Conservation (phyloP, 2,113 vertebrate species). For the Lophius piscatorius region DNA sequence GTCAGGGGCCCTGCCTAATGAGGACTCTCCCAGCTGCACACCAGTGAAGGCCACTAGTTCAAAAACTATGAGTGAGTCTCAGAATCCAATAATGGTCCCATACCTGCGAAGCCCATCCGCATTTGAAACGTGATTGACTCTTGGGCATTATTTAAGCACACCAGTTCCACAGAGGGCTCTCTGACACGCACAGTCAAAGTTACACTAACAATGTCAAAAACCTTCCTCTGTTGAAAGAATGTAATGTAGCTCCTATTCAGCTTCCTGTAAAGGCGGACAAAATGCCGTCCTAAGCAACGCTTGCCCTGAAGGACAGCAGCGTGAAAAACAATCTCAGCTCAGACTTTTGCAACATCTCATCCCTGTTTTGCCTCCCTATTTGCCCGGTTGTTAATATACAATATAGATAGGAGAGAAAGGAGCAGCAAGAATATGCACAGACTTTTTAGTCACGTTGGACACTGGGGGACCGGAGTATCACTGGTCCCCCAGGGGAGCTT, state of each 20-base stretch:
- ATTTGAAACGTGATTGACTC: slow-evolving; percentile 44
- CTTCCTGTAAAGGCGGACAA: slow-evolving; percentile 37
- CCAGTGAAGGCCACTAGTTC: slow-evolving; percentile 30
- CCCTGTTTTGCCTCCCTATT: slow-evolving; percentile 27
- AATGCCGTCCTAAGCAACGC: slow-evolving; percentile 18
- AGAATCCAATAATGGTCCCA: slow-evolving; percentile 16
- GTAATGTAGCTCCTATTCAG: slow-evolving; percentile 43
- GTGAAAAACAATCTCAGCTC: slow-evolving; percentile 3
- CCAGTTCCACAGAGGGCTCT: slow-evolving; percentile 37
- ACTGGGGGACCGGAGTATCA: background rate
- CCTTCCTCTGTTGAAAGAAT: slow-evolving; percentile 48
- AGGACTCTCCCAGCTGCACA: slow-evolving; percentile 35
- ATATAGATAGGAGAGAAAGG: slow-evolving; percentile 13
- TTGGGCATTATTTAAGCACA: slow-evolving; percentile 25
- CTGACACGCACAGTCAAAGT: slow-evolving; percentile 57
- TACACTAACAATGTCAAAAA: slow-evolving; percentile 66
- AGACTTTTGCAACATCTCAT: slow-evolving; percentile 30
- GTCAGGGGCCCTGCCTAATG: slow-evolving; percentile 73
- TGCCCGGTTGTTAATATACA: slow-evolving; percentile 10
- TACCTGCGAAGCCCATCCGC: slow-evolving; percentile 24
- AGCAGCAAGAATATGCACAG: slow-evolving; percentile 6
- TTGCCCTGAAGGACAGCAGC: slow-evolving; percentile 34
- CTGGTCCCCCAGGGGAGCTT: too few species aligned
- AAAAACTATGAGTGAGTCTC: slow-evolving; percentile 25
- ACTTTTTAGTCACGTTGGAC: slow-evolving; percentile 7